These are phyloP conservation scores for Drosophila mayri DNA, from an alignment of 1,140 invertebrate genomes.

Conservation along the genomic window DNA sequence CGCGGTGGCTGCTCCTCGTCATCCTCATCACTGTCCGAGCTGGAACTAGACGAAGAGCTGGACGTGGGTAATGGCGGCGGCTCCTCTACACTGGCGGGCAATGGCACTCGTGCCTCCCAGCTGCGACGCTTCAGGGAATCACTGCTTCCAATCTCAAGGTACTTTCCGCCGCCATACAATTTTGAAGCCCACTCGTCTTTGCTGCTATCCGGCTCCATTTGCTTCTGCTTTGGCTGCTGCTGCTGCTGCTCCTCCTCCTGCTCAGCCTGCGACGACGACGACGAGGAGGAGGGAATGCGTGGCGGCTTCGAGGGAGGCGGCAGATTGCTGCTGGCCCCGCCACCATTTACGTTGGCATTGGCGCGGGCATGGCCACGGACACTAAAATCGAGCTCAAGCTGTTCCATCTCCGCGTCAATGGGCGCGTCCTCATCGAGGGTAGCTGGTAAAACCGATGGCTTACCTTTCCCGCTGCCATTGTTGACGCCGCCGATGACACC, in stretches of 20 bases:
- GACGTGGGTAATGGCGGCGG: conserved; percentile 14
- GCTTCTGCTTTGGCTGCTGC: conserved; percentile 31
- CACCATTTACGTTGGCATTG: not conserved
- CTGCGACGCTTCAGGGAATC: conserved; percentile 82
- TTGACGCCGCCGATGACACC: not conserved
- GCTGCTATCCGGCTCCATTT: conserved; percentile 48
- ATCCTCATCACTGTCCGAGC: conserved; percentile 42
- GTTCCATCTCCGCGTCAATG: conserved; percentile 74
- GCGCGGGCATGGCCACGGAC: conserved; percentile 77
- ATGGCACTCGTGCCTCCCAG: conserved; percentile 75
- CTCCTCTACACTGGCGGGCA: conserved; percentile 55
- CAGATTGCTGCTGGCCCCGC: conserved; percentile 59
- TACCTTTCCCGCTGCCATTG: conserved; percentile 34
- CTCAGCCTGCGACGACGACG: conserved; percentile 17
- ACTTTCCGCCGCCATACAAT: conserved; percentile 88
- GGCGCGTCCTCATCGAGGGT: conserved; percentile 65
- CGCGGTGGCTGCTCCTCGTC: conserved; percentile 14
- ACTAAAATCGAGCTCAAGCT: conserved; percentile 82
- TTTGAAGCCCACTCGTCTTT: conserved; percentile 93
- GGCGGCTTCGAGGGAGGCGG: conserved; percentile 83
- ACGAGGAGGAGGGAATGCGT: conserved; percentile 44
- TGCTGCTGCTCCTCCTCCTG: conserved; percentile 1
- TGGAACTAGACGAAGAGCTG: conserved; percentile 42
- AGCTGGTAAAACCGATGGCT: conserved; percentile 49
- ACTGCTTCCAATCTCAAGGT: conserved; percentile 77